Conservation (phyloP, 2,113 vertebrate genomes). For the Merops nubicus region DNA sequence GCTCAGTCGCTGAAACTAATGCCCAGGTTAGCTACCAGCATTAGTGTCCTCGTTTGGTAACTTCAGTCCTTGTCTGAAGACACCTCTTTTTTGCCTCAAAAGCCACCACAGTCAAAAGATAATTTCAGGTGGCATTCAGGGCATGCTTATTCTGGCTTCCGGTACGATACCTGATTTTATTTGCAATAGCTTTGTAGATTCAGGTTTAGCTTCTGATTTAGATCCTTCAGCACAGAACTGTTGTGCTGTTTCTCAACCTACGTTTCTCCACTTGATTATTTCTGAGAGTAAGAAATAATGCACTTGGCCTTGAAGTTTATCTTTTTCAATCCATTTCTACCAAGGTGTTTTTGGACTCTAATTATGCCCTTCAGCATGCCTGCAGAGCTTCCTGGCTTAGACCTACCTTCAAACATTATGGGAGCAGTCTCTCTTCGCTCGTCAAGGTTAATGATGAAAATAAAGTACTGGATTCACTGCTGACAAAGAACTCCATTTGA, state of each 20-base stretch:
- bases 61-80: neutral
- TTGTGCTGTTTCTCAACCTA: neutral
- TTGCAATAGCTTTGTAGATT: neutral
- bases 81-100: neutral
- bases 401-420: rapidly evolving
- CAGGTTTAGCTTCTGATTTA: neutral
- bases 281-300: neutral
- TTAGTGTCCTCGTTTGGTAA: neutral
- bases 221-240: neutral
- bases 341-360: neutral
- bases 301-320: neutral
- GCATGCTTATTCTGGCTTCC: neutral
- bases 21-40: neutral
- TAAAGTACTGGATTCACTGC: neutral
- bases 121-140: neutral
- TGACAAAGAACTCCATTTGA: neutral
- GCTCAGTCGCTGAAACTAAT: neutral
- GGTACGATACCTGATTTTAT: neutral
- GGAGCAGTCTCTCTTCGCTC: neutral
- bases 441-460: neutral
- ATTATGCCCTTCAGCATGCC: neutral
- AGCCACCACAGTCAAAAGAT: neutral
- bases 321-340: neutral
- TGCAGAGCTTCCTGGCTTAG: neutral
- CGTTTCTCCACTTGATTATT: neutral